Evolutionary conservation across 2,113 vertebrate species (phyloP).

Genomic region (Nansenia antarctica): DNA sequence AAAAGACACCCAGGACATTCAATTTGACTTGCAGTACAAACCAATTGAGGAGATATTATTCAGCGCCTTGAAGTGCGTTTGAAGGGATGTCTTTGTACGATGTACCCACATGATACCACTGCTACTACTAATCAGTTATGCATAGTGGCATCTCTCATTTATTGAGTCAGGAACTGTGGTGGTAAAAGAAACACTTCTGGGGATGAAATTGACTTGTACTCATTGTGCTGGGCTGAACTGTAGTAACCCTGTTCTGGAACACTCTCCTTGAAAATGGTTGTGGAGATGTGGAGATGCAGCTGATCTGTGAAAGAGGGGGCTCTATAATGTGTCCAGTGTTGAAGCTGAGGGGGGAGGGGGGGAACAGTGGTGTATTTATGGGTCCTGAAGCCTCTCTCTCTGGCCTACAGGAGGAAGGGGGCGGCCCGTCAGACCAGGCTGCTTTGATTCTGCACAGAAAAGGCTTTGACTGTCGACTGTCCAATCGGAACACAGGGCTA

Average conservation of each 20-base stretch:
- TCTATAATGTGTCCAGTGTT: conserved; percentile 37
- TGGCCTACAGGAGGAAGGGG: conserved; percentile 59
- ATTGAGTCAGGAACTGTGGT: background rate
- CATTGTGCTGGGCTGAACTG: conserved; percentile 3
- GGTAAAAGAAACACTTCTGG: background rate
- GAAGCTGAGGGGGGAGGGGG: background rate
- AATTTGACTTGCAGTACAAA: background rate
- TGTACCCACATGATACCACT: background rate
- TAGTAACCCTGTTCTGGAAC: conserved; percentile 2
- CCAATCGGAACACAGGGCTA: conserved; percentile 68
- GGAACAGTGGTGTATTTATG: conserved; percentile 35
- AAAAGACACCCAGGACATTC: conserved; percentile 11
- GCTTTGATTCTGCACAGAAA: conserved; percentile 91
- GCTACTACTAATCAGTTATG: background rate
- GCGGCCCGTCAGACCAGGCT: conserved; percentile 80
- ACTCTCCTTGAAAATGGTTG: background rate
- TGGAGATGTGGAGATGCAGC: conserved; percentile 19
- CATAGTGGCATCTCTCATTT: background rate
- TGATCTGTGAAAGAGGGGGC: conserved; percentile 28
- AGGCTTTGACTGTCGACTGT: conserved; percentile 87
- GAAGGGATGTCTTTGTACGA: background rate
- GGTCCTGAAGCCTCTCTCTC: conserved; percentile 9
- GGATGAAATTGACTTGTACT: conserved; percentile 1
- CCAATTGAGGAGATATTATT: background rate
- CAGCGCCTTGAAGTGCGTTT: background rate